A percentile compares a stretch with the other conserved stretches of the same genome.
Evolutionary conservation across 1,140 invertebrate genomes (phyloP).

Genomic region (Drosophila trapezifrons): DNA sequence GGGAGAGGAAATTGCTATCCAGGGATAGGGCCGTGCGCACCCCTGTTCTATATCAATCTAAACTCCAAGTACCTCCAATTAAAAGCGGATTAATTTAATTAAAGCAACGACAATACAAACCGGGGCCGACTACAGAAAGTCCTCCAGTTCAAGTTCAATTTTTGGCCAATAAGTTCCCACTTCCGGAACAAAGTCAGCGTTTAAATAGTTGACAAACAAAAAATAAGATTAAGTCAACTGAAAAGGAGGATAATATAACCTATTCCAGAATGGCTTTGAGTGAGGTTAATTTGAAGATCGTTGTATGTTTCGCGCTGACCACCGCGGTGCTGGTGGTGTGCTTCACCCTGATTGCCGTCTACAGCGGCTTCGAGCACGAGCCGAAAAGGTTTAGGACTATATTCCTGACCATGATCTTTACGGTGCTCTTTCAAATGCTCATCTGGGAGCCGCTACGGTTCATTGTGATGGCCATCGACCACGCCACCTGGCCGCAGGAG

Average conservation of each 20-base stretch:
- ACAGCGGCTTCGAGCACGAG: slow-evolving; percentile 51
- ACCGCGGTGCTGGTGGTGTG: slow-evolving; percentile 1
- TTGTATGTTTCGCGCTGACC: slow-evolving; percentile 1
- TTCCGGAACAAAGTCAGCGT: neutral
- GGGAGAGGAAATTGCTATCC: no score
- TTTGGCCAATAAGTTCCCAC: neutral
- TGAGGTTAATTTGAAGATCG: neutral
- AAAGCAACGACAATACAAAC: no score
- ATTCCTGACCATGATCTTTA: slow-evolving; percentile 31
- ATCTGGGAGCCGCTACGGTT: slow-evolving; percentile 41
- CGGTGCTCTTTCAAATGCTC: slow-evolving; percentile 23
- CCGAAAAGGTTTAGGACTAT: slow-evolving; percentile 27
- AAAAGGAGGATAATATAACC: neutral
- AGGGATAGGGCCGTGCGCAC: no score
- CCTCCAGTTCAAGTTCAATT: neutral
- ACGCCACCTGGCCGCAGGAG: slow-evolving; percentile 39
- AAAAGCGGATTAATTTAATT: no score
- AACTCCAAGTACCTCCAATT: no score
- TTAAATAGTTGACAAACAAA: neutral
- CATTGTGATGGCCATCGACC: slow-evolving; percentile 38
- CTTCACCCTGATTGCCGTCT: neutral
- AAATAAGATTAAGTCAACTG: no score
- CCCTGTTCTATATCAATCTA: no score
- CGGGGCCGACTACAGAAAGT: no score
- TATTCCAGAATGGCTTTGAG: neutral